Evolutionary conservation across 2,113 vertebrate genomes (phyloP), one percentile per base, ranked within the genome.

Genomic region (Dipodomys stephensi): DNA sequence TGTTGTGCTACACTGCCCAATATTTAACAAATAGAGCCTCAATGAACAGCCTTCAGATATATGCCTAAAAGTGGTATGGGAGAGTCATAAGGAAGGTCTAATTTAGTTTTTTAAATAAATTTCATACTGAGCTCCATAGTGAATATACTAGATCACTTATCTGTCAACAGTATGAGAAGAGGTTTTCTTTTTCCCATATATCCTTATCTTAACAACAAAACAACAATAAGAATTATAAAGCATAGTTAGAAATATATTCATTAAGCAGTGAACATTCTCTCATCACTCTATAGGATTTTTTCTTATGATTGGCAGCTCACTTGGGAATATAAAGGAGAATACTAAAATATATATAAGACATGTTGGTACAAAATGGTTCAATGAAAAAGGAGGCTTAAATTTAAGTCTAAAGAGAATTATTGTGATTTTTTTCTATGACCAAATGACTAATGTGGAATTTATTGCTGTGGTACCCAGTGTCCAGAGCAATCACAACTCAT

Each of bases 171-270:
- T 57, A 18, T 18, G 15, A 18, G 16, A 16, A 13, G 15, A 16
- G 53, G 53, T 57, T 57, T 13, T 57, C 39, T 39, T 39, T 57
- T 57, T 57, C 15, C 53, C 53, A 13, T 16, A 18, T 18, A 57
- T 57, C 15, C 15, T 57, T 13, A 57, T 57, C 53, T 57, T 13
- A 57, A 57, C 15, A 73, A 85, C 69, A 39, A 16, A 28, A 57
- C 12, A 35, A 35, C 32, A 16, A 46, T 25, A 28, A 49, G 15
- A 79, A 91, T 57, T 57, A 57, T 57, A 11, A 91, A 28, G 73
- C 8, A 60, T 46, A 77, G 25, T 73, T 94, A 83, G 11, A 92
- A 85, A 86, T 39, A 65, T 22, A 83, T 46, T 90, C 44, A 46
- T 9, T 62, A 62, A 92, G 32, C 3, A 73, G 22, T 19, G 22